Evolutionary conservation across 2,888 invertebrate species (phyloP).

Genomic region (Drosophila cognata): DNA sequence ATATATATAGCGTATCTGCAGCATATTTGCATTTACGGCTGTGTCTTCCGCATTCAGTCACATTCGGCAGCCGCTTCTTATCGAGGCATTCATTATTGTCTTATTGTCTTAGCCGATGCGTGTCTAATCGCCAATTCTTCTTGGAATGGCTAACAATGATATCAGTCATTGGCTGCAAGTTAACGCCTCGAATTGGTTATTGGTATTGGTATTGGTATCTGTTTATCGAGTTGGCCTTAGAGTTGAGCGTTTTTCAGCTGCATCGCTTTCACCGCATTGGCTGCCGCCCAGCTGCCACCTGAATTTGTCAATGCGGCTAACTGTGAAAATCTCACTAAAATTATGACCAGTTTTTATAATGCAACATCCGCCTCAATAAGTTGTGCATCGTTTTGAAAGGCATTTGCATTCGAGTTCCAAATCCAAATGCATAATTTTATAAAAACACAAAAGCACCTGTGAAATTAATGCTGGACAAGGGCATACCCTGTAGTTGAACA

Average conservation of each 20-base stretch:
- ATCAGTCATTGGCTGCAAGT: constrained; percentile 28
- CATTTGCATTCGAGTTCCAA: constrained; percentile 21
- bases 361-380: constrained; percentile 52
- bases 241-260: constrained; percentile 10
- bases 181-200: background rate
- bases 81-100: constrained; percentile 21
- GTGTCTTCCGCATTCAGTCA: constrained; percentile 67
- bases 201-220: constrained; percentile 1
- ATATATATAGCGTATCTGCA: constrained; percentile 1
- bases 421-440: constrained; percentile 16
- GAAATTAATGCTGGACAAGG: background rate
- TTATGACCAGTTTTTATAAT: constrained; percentile 46
- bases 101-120: constrained; percentile 27
- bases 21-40: constrained; percentile 33
- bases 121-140: constrained; percentile 47
- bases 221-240: background rate
- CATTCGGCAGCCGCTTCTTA: constrained; percentile 22
- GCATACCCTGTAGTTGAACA: constrained; percentile 1
- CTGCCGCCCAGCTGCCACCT: constrained; percentile 20
- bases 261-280: constrained; percentile 54
- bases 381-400: constrained; percentile 21
- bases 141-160: constrained; percentile 13
- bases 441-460: background rate
- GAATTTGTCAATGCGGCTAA: constrained; percentile 49
- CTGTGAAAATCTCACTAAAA: constrained; percentile 54